These are phyloP conservation scores for Drosophila triauraria DNA, from an alignment of 1,140 invertebrate species.

Conservation along the genomic window DNA sequence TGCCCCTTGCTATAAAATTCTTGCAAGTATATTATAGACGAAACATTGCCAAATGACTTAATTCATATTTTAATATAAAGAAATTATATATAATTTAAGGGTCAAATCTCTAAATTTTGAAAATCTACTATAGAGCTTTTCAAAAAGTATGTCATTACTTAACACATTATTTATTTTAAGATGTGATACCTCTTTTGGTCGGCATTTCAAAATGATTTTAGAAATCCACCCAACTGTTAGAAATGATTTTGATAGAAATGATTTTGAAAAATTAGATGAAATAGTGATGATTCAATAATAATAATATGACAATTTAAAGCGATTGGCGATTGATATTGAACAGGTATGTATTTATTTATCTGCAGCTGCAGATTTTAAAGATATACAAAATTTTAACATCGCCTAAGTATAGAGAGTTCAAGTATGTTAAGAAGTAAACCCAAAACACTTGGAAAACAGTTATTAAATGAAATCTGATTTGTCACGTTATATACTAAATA, in stretches of 20 bases:
- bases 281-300: not conserved
- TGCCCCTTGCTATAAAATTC: not conserved
- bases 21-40: not conserved
- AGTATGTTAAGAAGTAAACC: too few relatives aligned
- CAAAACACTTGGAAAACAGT: too few relatives aligned
- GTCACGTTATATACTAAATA: too few relatives aligned
- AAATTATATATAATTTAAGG: not conserved
- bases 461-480: too few relatives aligned
- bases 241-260: too few relatives aligned
- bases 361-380: not conserved
- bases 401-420: not conserved
- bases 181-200: not conserved
- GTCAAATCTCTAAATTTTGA: not conserved
- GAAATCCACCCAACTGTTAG: not conserved
- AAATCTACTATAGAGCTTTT: not conserved
- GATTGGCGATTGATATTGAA: conserved; percentile 3
- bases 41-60: too few relatives aligned
- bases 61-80: not conserved
- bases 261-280: not conserved
- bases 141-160: not conserved
- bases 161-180: not conserved
- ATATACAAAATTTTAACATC: not conserved
- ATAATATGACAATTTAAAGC: not conserved
- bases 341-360: conserved; percentile 10
- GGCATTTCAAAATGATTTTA: not conserved